Percentiles rank a stretch among this genome's conserved stretches.
Evolutionary conservation across 2,888 invertebrate genomes (phyloP).

Genomic region (Cataglyphis albicans): DNA sequence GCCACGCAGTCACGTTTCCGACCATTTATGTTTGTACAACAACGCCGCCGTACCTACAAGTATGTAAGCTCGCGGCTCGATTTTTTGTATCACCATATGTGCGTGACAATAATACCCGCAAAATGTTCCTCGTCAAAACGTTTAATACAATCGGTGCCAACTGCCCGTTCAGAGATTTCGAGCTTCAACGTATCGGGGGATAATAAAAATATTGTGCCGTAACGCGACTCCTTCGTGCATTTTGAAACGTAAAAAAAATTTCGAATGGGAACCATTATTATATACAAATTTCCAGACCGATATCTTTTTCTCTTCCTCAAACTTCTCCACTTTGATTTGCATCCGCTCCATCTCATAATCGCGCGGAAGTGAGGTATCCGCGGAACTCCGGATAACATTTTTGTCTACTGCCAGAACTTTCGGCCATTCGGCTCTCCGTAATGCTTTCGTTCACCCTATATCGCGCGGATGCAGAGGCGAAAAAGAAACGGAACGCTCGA

Average conservation of each 20-base stretch:
- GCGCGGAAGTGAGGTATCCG: constrained; percentile 50
- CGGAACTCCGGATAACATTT: constrained; percentile 66
- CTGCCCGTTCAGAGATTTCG: constrained; percentile 20
- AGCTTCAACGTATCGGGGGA: constrained; percentile 11
- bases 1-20: constrained; percentile 82
- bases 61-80: constrained; percentile 70
- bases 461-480: constrained; percentile 30
- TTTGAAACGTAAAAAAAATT: background rate
- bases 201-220: background rate
- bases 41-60: constrained; percentile 67
- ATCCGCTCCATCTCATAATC: constrained; percentile 10
- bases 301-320: constrained; percentile 8
- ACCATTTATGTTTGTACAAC: constrained; percentile 78
- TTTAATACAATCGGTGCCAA: constrained; percentile 33
- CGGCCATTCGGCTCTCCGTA: constrained; percentile 56
- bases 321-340: constrained; percentile 20
- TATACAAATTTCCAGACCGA: constrained; percentile 7
- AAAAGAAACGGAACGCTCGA: constrained; percentile 65
- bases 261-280: too few species aligned
- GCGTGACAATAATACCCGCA: constrained; percentile 62
- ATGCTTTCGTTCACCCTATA: constrained; percentile 41
- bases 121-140: constrained; percentile 47
- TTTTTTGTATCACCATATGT: constrained; percentile 74
- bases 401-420: constrained; percentile 68
- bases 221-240: background rate